Evolutionary conservation across 2,113 vertebrate species (phyloP).

Genomic region (Sinocyclocheilus anshuiensis): DNA sequence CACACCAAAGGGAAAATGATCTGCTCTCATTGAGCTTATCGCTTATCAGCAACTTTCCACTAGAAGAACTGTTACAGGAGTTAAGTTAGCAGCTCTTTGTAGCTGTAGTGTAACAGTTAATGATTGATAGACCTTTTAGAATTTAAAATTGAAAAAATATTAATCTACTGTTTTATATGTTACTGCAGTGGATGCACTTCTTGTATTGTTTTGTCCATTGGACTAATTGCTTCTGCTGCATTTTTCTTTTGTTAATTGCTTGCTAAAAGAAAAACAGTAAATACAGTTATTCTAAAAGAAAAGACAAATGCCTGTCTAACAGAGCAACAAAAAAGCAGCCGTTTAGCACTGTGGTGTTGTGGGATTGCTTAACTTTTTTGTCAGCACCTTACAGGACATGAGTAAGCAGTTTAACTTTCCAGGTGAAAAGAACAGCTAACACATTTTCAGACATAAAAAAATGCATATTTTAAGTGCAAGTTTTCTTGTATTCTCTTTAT

Average conservation of each 20-base stretch:
- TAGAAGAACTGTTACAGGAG: too few species aligned
- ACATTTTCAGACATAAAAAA: neutral
- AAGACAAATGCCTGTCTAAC: neutral
- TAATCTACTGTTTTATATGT: neutral
- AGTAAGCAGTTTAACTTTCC: neutral
- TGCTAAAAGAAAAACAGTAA: neutral
- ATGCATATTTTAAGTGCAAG: neutral
- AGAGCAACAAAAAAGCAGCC: neutral
- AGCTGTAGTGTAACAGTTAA: too few species aligned
- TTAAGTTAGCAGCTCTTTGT: too few species aligned
- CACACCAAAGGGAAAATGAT: too few species aligned
- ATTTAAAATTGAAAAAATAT: neutral
- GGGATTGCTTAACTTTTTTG: neutral
- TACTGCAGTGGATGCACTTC: neutral
- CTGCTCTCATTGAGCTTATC: too few species aligned
- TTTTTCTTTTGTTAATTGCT: neutral
- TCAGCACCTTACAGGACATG: neutral
- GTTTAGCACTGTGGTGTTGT: neutral
- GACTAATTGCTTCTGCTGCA: neutral
- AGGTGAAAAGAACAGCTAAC: neutral
- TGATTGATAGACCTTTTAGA: neutral
- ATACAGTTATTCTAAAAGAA: neutral
- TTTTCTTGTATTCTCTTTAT: neutral
- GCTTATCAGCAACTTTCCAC: too few species aligned
- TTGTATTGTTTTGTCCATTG: neutral